These are phyloP conservation scores for Calosoma granatense DNA, from an alignment of 1,140 invertebrate species.

Conservation along the genomic window DNA sequence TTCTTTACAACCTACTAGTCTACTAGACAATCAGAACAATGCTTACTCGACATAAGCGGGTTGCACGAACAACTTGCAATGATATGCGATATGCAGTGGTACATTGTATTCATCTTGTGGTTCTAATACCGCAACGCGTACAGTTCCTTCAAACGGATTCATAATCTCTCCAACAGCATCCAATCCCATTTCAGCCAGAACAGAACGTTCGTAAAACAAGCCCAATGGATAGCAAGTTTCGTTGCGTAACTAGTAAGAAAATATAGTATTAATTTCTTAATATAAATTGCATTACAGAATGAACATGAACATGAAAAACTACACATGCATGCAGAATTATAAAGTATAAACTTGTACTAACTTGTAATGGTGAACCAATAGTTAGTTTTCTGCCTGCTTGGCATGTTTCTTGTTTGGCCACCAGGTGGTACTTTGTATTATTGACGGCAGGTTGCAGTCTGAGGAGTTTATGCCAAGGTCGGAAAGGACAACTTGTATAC, in stretches of 20 bases:
- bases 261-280: conserved; percentile 9
- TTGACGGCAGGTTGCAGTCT: conserved; percentile 45
- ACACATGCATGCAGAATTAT: not conserved
- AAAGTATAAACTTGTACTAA: conserved; percentile 29
- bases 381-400: conserved; percentile 26
- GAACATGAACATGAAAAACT: too few species aligned
- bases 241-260: conserved; percentile 56
- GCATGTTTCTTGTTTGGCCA: conserved; percentile 26
- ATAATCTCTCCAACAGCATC: conserved; percentile 52
- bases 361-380: conserved; percentile 68
- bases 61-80: conserved; percentile 62
- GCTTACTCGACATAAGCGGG: conserved; percentile 64
- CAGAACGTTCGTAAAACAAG: conserved; percentile 59
- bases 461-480: conserved; percentile 57
- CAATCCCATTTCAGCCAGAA: conserved; percentile 50
- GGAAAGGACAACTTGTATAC: conserved; percentile 58
- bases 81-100: conserved; percentile 69
- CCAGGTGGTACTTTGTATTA: conserved; percentile 24
- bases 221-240: conserved; percentile 66
- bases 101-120: conserved; percentile 63
- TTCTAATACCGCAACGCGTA: conserved; percentile 60
- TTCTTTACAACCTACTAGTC: not conserved
- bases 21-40: conserved; percentile 3
- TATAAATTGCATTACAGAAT: not conserved
- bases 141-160: conserved; percentile 67